Conservation (phyloP, 2,113 vertebrate species). For the Neolamprologus modestus region DNA sequence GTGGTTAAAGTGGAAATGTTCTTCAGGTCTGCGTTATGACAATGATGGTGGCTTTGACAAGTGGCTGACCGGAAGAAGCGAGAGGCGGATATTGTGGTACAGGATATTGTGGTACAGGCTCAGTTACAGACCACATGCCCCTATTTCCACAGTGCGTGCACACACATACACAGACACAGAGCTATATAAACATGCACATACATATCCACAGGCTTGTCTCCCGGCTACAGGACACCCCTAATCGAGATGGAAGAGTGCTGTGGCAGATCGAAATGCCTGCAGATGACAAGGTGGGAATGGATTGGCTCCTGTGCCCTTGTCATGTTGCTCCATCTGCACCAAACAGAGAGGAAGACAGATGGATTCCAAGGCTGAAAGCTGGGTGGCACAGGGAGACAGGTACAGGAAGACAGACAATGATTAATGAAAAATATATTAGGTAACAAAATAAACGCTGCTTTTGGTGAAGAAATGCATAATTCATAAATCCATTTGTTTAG, state of each 20-base stretch:
- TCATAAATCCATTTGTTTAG: background rate
- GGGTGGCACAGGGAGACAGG: conserved; percentile 11
- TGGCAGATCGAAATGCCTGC: conserved; percentile 63
- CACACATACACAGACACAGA: background rate
- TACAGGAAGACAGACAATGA: background rate
- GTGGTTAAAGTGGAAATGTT: conserved; percentile 6
- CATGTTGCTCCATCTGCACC: conserved; percentile 57
- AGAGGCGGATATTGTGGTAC: conserved; percentile 34
- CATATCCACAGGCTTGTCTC: conserved; percentile 35
- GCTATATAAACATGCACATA: background rate
- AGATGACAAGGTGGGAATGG: conserved; percentile 67
- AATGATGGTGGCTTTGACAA: conserved; percentile 70
- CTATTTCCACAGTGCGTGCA: background rate
- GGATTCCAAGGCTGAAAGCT: conserved; percentile 23
- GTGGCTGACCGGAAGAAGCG: conserved; percentile 7
- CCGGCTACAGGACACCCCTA: conserved; percentile 66
- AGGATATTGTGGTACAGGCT: conserved; percentile 58
- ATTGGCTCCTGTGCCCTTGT: conserved; percentile 66
- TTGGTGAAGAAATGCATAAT: background rate
- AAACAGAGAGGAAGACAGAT: conserved; percentile 49
- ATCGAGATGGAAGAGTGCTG: conserved; percentile 74
- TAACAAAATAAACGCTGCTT: background rate
- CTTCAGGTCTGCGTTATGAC: conserved; percentile 70
- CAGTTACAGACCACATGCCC: conserved; percentile 63
- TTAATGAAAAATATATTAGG: background rate